Evolutionary conservation across 1,140 invertebrate genomes (phyloP).

Genomic region (Drosophila nigrodunni): DNA sequence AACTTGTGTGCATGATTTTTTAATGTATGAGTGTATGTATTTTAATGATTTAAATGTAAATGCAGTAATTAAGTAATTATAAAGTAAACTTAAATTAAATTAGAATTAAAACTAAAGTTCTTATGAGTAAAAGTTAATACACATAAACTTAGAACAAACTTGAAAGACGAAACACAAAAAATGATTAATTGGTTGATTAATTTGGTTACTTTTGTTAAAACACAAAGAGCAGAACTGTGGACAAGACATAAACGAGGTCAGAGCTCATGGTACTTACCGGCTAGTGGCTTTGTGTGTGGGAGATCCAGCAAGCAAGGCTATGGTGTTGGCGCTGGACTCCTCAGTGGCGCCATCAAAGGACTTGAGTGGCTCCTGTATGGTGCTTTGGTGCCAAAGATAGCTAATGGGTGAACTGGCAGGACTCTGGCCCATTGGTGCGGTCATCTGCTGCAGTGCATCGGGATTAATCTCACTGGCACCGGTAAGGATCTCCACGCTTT

Average conservation of each 20-base stretch:
- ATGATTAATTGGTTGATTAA: too few relatives aligned
- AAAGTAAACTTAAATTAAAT: too few relatives aligned
- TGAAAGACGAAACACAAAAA: too few relatives aligned
- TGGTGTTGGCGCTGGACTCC: slow-evolving; percentile 44
- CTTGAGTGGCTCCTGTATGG: slow-evolving; percentile 83
- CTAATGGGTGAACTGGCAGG: slow-evolving; percentile 85
- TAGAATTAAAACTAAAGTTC: too few relatives aligned
- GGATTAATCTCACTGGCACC: slow-evolving; percentile 73
- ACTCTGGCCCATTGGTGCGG: slow-evolving; percentile 61
- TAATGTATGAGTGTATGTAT: too few relatives aligned
- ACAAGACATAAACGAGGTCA: slow-evolving; percentile 24
- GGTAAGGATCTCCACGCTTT: slow-evolving; percentile 79
- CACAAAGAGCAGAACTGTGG: neutral
- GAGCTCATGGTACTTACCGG: slow-evolving; percentile 65
- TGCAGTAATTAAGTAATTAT: too few relatives aligned
- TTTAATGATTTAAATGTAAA: too few relatives aligned
- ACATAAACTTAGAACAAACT: too few relatives aligned
- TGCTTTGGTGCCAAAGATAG: slow-evolving; percentile 85
- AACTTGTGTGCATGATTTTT: too few relatives aligned
- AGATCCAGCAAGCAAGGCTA: slow-evolving; percentile 53
- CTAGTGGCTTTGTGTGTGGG: slow-evolving; percentile 63
- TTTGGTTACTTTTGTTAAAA: neutral
- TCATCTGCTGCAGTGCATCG: slow-evolving; percentile 55
- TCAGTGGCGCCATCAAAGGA: slow-evolving; percentile 41
- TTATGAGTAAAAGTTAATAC: too few relatives aligned